These are phyloP conservation scores for Microctonus brassicae DNA, from an alignment of 2,888 invertebrate species.

Conservation along the genomic window DNA sequence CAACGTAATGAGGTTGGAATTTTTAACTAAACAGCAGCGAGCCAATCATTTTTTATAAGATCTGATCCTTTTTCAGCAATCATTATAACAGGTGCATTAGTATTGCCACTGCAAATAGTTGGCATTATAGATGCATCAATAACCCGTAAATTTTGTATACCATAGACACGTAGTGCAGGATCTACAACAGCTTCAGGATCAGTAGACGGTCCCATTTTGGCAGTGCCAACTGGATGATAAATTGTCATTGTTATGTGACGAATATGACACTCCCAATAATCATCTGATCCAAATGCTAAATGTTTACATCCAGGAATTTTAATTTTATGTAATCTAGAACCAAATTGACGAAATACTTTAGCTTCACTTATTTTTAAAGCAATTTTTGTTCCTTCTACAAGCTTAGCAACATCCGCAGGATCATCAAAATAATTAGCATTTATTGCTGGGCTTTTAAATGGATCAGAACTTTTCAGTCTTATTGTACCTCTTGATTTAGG, in stretches of 20 bases:
- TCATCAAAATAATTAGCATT: constrained; percentile 94
- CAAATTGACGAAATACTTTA: constrained; percentile 84
- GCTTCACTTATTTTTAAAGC: constrained; percentile 81
- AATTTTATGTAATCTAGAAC: constrained; percentile 80
- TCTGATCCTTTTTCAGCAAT: constrained; percentile 91
- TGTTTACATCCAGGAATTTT: constrained; percentile 85
- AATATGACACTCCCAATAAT: constrained; percentile 89
- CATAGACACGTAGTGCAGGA: constrained; percentile 82
- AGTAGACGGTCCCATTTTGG: constrained; percentile 88
- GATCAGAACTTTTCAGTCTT: constrained; percentile 82
- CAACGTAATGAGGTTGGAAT: not conserved
- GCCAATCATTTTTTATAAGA: constrained; percentile 88
- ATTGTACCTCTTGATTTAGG: constrained; percentile 86
- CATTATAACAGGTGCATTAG: constrained; percentile 93
- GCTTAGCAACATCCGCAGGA: constrained; percentile 80
- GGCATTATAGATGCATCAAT: constrained; percentile 93
- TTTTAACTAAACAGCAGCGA: constrained; percentile 56
- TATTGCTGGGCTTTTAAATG: constrained; percentile 88
- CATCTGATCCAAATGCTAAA: constrained; percentile 81
- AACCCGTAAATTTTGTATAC: constrained; percentile 83
- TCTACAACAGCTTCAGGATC: constrained; percentile 88
- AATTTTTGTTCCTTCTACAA: constrained; percentile 88
- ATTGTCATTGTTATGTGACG: constrained; percentile 90
- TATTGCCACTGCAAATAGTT: constrained; percentile 89
- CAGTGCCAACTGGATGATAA: constrained; percentile 90